Evolutionary conservation across 2,888 invertebrate species (phyloP).

Genomic region (Physocephala rufipes): DNA sequence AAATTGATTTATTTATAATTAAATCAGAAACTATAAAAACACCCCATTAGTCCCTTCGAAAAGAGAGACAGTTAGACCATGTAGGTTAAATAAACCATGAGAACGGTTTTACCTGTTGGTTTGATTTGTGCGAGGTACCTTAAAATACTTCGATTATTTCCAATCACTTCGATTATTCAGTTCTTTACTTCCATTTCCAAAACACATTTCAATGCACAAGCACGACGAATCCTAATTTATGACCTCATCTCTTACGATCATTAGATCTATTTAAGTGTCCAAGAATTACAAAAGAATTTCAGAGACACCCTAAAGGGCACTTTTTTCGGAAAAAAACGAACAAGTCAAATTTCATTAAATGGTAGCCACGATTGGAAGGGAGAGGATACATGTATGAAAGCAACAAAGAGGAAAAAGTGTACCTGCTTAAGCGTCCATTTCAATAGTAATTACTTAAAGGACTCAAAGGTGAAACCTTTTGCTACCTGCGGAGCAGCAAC

Average conservation of each 20-base stretch:
- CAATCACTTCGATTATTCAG: too few species aligned
- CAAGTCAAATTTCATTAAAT: constrained; percentile 30
- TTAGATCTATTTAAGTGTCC: constrained; percentile 45
- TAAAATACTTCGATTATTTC: too few species aligned
- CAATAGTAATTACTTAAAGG: too few species aligned
- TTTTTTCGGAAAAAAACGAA: constrained; percentile 1
- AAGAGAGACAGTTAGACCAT: too few species aligned
- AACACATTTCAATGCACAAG: constrained; percentile 18
- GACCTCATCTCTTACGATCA: constrained; percentile 46
- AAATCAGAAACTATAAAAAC: too few species aligned
- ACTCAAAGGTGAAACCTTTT: constrained; percentile 22
- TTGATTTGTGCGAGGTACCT: too few species aligned
- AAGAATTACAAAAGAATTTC: neutral
- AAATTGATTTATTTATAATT: too few species aligned
- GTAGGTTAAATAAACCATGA: too few species aligned
- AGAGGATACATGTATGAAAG: neutral
- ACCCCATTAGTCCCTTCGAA: too few species aligned
- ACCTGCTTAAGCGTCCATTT: constrained; percentile 43
- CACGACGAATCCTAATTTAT: constrained; percentile 48
- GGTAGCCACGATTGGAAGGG: constrained; percentile 11
- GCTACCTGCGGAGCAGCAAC: constrained; percentile 25
- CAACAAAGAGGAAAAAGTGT: constrained; percentile 35
- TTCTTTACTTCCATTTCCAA: neutral
- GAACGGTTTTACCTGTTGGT: too few species aligned
- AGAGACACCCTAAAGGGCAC: neutral